These are phyloP conservation scores for Orthonychiurus folsomi DNA, from an alignment of 2,888 invertebrate species.

Conservation along the genomic window DNA sequence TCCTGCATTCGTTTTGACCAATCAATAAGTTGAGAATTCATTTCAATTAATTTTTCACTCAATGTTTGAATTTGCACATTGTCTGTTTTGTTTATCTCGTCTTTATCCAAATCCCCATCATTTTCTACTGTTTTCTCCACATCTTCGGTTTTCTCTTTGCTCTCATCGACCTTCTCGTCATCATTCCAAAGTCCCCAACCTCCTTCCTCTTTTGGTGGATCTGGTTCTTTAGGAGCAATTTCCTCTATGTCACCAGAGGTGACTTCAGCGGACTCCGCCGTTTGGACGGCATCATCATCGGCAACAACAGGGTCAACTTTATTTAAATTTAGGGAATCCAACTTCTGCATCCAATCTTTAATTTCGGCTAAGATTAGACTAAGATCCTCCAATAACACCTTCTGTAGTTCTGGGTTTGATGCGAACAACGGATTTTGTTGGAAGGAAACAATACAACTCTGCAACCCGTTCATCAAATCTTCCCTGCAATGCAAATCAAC, in stretches of 20 bases:
- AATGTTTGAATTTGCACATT: conserved; percentile 9
- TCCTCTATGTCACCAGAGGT: conserved; percentile 10
- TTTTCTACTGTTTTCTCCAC: conserved; percentile 2
- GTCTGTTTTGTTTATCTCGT: neutral
- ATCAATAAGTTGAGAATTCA: conserved; percentile 29
- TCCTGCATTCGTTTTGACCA: conserved; percentile 35
- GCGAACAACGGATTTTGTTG: neutral
- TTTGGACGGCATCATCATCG: conserved; percentile 2
- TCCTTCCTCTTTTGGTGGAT: conserved; percentile 16
- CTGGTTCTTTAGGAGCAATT: conserved; percentile 10
- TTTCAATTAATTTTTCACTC: conserved; percentile 26
- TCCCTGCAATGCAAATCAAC: conserved; percentile 31
- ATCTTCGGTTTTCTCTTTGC: conserved; percentile 10
- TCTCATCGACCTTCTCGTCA: conserved; percentile 9
- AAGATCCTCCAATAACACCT: conserved; percentile 26
- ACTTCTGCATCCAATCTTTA: conserved; percentile 26
- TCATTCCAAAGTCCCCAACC: conserved; percentile 8
- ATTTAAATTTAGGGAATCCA: neutral
- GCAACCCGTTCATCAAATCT: conserved; percentile 39
- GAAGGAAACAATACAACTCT: conserved; percentile 36
- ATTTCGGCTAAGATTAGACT: conserved; percentile 26
- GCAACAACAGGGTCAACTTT: neutral
- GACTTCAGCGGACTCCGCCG: conserved; percentile 3
- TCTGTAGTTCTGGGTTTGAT: conserved; percentile 20
- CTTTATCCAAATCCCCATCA: conserved; percentile 9